Conservation (phyloP, 1,140 invertebrate genomes). For the Holotrichia oblita region DNA sequence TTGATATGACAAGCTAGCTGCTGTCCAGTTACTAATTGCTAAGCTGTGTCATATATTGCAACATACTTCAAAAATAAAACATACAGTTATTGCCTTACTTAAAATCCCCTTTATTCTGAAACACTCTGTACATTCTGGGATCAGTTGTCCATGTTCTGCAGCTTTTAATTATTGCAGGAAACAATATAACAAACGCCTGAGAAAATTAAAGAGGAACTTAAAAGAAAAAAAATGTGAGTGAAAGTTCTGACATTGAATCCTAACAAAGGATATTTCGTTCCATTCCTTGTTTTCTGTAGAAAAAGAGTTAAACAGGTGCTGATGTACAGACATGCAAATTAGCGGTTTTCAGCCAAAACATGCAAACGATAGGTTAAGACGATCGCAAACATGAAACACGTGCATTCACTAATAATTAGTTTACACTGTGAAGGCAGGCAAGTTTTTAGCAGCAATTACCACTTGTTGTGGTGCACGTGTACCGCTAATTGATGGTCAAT, state of each 20-base stretch:
- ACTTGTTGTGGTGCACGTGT: conserved; percentile 6
- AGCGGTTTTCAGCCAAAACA: conserved; percentile 8
- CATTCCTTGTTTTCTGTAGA: no score
- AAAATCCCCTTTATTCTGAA: no score
- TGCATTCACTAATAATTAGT: neutral
- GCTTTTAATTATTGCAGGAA: no score
- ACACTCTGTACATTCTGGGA: no score
- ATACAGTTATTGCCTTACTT: no score
- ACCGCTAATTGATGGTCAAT: neutral
- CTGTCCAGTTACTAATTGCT: no score
- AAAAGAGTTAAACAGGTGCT: neutral
- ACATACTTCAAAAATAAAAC: no score
- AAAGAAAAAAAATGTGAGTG: neutral
- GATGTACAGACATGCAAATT: neutral
- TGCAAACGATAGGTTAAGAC: neutral
- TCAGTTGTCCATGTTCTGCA: no score
- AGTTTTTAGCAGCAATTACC: neutral
- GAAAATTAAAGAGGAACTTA: no score
- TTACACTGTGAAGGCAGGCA: neutral
- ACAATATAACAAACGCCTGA: no score
- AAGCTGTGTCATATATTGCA: no score
- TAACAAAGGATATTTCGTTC: neutral
- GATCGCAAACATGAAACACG: neutral
- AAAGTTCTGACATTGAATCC: neutral
- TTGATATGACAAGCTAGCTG: no score